A percentile compares a stretch with the other conserved stretches of the same genome.
Evolutionary conservation across 2,888 invertebrate genomes (phyloP).

Genomic region (Heterodera filipjevi): DNA sequence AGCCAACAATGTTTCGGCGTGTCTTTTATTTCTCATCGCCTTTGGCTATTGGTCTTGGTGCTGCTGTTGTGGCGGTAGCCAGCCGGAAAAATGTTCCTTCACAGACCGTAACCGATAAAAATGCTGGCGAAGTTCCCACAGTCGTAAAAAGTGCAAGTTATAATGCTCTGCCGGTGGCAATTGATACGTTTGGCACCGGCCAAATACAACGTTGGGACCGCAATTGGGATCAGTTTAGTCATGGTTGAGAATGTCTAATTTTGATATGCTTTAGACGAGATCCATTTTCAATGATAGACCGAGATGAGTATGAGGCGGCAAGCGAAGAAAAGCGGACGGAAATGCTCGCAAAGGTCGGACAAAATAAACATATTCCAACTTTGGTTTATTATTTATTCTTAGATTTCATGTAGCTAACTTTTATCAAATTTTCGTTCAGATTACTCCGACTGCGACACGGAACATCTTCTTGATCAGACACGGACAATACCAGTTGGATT

Average conservation of each 20-base stretch:
- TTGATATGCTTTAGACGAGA: slow-evolving; percentile 53
- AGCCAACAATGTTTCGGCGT: slow-evolving; percentile 1
- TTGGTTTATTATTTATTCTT: too few relatives aligned
- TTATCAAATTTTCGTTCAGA: slow-evolving; percentile 49
- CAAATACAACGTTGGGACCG: slow-evolving; percentile 35
- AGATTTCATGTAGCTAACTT: not conserved
- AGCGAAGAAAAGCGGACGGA: slow-evolving; percentile 49
- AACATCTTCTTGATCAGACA: slow-evolving; percentile 89
- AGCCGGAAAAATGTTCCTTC: not conserved
- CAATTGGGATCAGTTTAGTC: slow-evolving; percentile 42
- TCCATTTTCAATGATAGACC: slow-evolving; percentile 49
- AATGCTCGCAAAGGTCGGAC: slow-evolving; percentile 46
- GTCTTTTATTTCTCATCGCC: slow-evolving; percentile 7
- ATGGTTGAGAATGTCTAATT: not conserved
- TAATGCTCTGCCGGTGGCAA: not conserved
- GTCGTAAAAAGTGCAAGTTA: not conserved
- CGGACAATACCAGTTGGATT: slow-evolving; percentile 82
- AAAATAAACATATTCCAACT: not conserved
- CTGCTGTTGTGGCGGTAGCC: slow-evolving; percentile 5
- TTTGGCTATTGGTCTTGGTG: not conserved
- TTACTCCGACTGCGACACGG: slow-evolving; percentile 71
- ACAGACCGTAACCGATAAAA: too few relatives aligned
- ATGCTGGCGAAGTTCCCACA: not conserved
- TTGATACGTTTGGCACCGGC: not conserved
- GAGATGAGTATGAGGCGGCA: slow-evolving; percentile 47